These are phyloP conservation scores for Tribolium castaneum DNA, from an alignment of 1,140 invertebrate genomes.

Conservation along the genomic window DNA sequence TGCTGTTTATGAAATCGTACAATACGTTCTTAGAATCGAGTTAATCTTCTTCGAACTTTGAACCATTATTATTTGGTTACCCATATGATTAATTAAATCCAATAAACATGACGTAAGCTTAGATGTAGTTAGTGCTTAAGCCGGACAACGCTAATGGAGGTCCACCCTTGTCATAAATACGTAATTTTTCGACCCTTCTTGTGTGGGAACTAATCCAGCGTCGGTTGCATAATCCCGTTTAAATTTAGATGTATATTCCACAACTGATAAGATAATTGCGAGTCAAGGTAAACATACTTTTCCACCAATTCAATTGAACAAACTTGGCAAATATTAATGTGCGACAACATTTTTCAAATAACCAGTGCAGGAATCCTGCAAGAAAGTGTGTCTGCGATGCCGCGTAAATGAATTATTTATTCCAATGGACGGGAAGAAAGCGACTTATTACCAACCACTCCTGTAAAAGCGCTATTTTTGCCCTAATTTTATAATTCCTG, in stretches of 20 bases:
- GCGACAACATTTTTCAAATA: too few species aligned
- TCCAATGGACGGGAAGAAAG: too few species aligned
- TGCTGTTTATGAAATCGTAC: too few species aligned
- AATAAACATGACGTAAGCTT: background rate
- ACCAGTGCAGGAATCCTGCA: background rate
- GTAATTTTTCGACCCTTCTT: too few species aligned
- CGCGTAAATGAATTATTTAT: too few species aligned
- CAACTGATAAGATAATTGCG: constrained; percentile 25
- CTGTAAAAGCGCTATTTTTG: too few species aligned
- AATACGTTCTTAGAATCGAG: background rate
- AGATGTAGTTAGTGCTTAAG: background rate
- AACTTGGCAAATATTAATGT: too few species aligned
- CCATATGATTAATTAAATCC: background rate
- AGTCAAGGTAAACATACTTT: constrained; percentile 9
- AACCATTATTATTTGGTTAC: background rate
- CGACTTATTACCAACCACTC: too few species aligned
- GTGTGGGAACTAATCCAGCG: background rate
- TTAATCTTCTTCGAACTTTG: background rate
- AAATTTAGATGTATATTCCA: background rate
- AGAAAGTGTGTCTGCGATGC: background rate
- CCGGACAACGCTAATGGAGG: background rate
- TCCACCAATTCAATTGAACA: background rate
- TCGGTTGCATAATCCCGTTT: background rate
- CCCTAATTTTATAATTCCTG: background rate
- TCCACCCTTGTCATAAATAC: background rate